Base-by-base conservation (phyloP, 35 echinoderm and acorn worm genomes). In the Holothuria glaberrima region DNA sequence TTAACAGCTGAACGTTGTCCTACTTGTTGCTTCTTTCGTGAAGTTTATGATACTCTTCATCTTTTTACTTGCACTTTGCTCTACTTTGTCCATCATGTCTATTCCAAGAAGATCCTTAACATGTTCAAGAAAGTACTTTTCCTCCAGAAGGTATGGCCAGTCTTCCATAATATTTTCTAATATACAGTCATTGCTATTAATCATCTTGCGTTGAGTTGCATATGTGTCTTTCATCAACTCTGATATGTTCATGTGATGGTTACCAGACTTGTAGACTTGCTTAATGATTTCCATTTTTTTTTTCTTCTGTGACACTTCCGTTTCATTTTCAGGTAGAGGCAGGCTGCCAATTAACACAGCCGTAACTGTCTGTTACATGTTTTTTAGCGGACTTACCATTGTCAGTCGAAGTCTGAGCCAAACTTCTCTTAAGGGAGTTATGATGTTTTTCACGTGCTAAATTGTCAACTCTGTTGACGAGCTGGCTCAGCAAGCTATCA, bases 281-380 rank as follows among this genome's bases (percentile, higher is more conserved):
- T 66, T 87, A 35, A 87, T 30, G 30, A 68, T 58, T 38, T 45
- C 45, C 64, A 58, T 83, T 30, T 38, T 87, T 67, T 62, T 28
- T 41, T 26, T 66, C 48, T 87, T 66, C 48, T 87, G 83, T 34
- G 83, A 66, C 45, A 68, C 34, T 48, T 67, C 83, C 4, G 83
- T 67, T 68, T 87, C 83, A 62, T 58, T 58, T 58, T 68, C 62
- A 26, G 83, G 83, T 21, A 21, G 83, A 66, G 21, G 34, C 18
- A 9, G 83, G 83, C 50, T 87, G 83, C 83, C 83, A 87, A 68
- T 87, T 87, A n/a, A 87, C 59, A 87, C 83, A 66, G 20, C 83
- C 83, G 35, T 87, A 87, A 26, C 30, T 32, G 36, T 87, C 83
- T 45, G 59, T 25, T 68, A 66, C 30, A 33, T 67, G 29, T 34